These are phyloP conservation scores for Odocoileus hemionus DNA, from an alignment of 2,113 vertebrate genomes.

Conservation along the genomic window DNA sequence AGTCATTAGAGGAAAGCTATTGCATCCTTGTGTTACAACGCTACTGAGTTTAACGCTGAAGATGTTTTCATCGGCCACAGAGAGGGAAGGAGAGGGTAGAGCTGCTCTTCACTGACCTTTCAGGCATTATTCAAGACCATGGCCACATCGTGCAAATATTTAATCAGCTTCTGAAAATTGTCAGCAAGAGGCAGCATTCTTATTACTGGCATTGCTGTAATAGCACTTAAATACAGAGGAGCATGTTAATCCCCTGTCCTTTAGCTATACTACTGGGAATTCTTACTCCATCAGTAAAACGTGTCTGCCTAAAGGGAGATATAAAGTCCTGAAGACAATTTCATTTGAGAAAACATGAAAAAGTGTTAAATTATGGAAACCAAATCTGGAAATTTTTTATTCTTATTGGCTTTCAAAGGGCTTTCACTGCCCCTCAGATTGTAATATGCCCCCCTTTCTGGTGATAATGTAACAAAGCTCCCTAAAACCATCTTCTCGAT, in stretches of 20 bases:
- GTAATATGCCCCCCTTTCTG: not conserved
- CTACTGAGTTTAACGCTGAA: constrained; percentile 24
- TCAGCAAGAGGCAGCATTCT: constrained; percentile 55
- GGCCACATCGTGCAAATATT: constrained; percentile 69
- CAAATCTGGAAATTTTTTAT: constrained; percentile 1
- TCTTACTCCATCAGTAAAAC: constrained; percentile 53
- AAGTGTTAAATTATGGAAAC: not conserved
- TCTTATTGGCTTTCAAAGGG: not conserved
- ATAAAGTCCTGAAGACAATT: constrained; percentile 28
- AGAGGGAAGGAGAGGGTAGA: constrained; percentile 20
- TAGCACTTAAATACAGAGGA: constrained; percentile 41
- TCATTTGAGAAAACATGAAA: constrained; percentile 22
- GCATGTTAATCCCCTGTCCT: constrained; percentile 18
- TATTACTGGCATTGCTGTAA: constrained; percentile 55
- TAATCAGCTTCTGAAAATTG: constrained; percentile 65
- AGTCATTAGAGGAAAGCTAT: constrained; percentile 50
- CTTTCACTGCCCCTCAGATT: not conserved
- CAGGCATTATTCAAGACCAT: constrained; percentile 48
- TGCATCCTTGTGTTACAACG: not conserved
- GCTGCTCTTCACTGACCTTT: constrained; percentile 54
- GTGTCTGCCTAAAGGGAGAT: constrained; percentile 43
- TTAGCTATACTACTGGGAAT: constrained; percentile 41
- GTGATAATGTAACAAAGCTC: not conserved
- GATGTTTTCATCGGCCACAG: constrained; percentile 36
- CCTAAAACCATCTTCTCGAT: not conserved